A percentile compares a stretch with the other conserved stretches of the same genome.
These are phyloP conservation scores for Macrophya annulata DNA, from an alignment of 2,888 invertebrate species.

Conservation along the genomic window DNA sequence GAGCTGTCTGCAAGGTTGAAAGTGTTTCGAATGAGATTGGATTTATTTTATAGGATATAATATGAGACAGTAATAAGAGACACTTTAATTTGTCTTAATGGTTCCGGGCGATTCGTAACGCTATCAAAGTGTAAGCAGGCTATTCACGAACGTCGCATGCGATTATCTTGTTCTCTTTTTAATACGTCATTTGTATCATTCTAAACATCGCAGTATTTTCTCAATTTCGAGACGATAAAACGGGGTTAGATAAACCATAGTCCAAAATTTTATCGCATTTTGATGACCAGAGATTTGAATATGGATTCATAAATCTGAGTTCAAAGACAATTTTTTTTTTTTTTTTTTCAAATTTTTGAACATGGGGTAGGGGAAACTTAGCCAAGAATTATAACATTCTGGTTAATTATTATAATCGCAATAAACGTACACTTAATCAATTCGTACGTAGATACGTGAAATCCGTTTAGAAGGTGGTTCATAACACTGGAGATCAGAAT, in stretches of 20 bases:
- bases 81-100: conserved; percentile 31
- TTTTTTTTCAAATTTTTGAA: neutral
- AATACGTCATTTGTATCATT: too few species aligned
- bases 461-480: neutral
- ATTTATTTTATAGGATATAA: conserved; percentile 21
- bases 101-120: neutral
- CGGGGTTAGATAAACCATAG: neutral
- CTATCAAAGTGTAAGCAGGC: conserved; percentile 27
- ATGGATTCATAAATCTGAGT: too few species aligned
- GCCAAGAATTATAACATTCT: neutral
- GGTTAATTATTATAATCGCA: neutral
- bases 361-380: neutral
- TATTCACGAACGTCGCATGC: neutral
- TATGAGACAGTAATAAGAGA: neutral
- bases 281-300: neutral
- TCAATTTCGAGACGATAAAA: neutral
- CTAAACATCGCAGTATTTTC: neutral
- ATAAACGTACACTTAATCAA: neutral
- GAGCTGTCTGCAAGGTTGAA: neutral
- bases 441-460: neutral
- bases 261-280: neutral
- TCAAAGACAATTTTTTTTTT: too few species aligned
- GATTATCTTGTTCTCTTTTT: neutral
- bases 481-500: neutral
- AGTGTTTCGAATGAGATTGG: conserved; percentile 1